Percentiles rank a stretch among this genome's conserved stretches.
Evolutionary conservation across 2,888 invertebrate genomes (phyloP).

Genomic region (Patella ulyssiponensis): DNA sequence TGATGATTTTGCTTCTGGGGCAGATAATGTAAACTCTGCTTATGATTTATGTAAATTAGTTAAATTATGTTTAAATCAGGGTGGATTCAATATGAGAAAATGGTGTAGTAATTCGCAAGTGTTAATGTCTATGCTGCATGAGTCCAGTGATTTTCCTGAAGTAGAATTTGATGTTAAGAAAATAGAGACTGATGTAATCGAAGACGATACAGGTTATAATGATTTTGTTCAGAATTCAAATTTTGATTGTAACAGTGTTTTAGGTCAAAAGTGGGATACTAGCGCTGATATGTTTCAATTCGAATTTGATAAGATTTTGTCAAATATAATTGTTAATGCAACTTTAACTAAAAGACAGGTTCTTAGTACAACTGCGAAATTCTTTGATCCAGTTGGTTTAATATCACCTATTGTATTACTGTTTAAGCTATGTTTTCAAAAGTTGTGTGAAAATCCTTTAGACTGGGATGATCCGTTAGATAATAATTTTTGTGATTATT

Average conservation of each 20-base stretch:
- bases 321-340: background rate
- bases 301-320: background rate
- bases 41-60: conserved; percentile 1
- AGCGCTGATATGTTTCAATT: background rate
- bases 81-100: conserved; percentile 4
- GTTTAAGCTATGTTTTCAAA: conserved; percentile 1
- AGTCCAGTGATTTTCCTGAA: background rate
- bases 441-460: background rate
- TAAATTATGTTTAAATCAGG: background rate
- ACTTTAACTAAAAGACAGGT: background rate
- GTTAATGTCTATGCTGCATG: background rate
- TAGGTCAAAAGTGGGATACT: background rate
- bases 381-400: background rate
- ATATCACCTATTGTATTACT: background rate
- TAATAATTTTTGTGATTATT: conserved; percentile 6
- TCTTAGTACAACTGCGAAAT: background rate
- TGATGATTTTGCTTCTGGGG: background rate
- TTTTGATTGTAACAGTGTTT: too few relatives aligned
- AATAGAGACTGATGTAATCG: background rate
- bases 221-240: too few relatives aligned
- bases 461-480: background rate
- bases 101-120: background rate
- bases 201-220: background rate
- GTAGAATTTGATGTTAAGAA: background rate
- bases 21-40: conserved; percentile 3